Base-by-base conservation (phyloP, 2,888 invertebrate genomes). In the Ceramica pisi region DNA sequence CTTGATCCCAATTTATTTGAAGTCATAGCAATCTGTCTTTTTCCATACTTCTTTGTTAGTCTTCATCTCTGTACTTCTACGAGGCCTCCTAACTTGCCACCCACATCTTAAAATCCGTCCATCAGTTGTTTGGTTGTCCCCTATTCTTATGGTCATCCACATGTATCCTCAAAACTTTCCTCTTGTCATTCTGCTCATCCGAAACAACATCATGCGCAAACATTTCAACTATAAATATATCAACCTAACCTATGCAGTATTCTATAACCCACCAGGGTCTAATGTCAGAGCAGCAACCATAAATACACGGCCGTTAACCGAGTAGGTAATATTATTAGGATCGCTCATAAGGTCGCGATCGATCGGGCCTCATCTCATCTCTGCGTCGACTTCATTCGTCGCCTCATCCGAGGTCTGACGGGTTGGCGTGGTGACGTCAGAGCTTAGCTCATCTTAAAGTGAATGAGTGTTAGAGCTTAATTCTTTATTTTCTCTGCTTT, bases 331-430 rank as follows among this genome's bases (percentile, higher is more conserved):
- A 72, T 53, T 64, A 65, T 78, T 73, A 77, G 51, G 35, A 75
- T 55, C 53, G 19, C 23, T 64, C 41, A 31, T 72, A 76, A 72
- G 72, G 77, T 67, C 67, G 19, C 31, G 23, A 72, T 67, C 78
- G 73, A 65, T 77, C 31, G 31, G 26, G 16, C 1, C 55, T 60
- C 51, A n/a, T 55, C 60, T 48, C 31, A 12, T 76, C 53, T 59
- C 60, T 12, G 38, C 19, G 21, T 53, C 31, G 46, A 60, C 60
- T 55, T 55, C 50, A 53, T 50, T 60, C 19, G 60, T 19, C 26
- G 26, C 31, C 38, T 60, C 38, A 63, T 59, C 57, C 44, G 7
- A 51, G 14, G 26, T 48, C 21, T 65, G 61, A 71, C 48, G 62
- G 65, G 62, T n/a, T 23, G 7, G 7, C 19, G 46, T 41, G n/a